phyloP scores from a whole-genome alignment of 2,888 invertebrate genomes.

The Dryomyza anilis region DNA sequence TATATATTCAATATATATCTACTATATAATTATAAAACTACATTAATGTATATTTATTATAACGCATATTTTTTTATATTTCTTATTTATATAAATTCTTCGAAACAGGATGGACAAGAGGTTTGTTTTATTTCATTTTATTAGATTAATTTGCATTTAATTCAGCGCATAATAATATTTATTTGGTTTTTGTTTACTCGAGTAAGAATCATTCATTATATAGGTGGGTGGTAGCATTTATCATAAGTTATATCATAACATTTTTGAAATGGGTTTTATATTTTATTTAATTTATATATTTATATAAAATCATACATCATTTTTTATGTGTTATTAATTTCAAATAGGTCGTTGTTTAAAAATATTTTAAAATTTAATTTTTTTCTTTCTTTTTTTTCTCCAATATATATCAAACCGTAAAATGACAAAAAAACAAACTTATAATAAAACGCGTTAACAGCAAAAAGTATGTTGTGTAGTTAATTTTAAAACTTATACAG shows the following conservation, averaged over 20 bases:
- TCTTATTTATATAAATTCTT: conserved; percentile 38
- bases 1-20: not conserved
- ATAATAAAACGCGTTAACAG: conserved; percentile 33
- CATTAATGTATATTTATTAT: conserved; percentile 27
- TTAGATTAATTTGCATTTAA: conserved; percentile 33
- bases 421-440: conserved; percentile 29
- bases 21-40: not conserved
- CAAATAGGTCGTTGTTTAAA: too few relatives aligned
- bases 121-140: conserved; percentile 63
- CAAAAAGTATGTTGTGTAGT: conserved; percentile 39
- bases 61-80: conserved; percentile 43
- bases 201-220: too few relatives aligned
- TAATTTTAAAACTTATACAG: conserved; percentile 20
- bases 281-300: conserved; percentile 8
- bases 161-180: not conserved
- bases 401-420: conserved; percentile 16
- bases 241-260: not conserved
- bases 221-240: not conserved
- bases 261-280: conserved; percentile 33
- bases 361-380: conserved; percentile 10
- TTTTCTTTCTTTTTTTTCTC: conserved; percentile 14
- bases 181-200: too few relatives aligned
- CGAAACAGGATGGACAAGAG: conserved; percentile 67
- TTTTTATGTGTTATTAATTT: too few relatives aligned
- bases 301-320: not conserved